These are phyloP conservation scores for Cygnus olor DNA, from an alignment of 2,797 vertebrate genomes.

Conservation along the genomic window DNA sequence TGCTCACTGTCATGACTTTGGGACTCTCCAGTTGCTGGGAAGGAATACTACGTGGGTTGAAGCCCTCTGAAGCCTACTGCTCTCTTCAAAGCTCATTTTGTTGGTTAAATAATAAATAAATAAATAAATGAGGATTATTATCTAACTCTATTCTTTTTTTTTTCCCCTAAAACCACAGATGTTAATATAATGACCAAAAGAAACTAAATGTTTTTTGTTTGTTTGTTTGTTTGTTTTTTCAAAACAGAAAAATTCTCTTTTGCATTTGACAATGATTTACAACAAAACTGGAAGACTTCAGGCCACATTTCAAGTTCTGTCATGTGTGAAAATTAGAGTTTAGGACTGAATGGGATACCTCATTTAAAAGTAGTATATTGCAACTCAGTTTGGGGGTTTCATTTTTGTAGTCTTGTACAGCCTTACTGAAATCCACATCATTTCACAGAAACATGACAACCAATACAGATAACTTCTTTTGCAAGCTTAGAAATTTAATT, in stretches of 20 bases:
- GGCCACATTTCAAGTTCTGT: neutral
- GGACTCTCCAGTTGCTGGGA: too few relatives aligned
- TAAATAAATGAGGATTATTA: neutral
- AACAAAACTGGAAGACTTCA: neutral
- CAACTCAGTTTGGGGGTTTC: neutral
- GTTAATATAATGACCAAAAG: neutral
- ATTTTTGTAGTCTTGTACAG: neutral
- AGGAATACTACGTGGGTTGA: too few relatives aligned
- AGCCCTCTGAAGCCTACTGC: too few relatives aligned
- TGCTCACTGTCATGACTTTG: too few relatives aligned
- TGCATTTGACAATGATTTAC: neutral
- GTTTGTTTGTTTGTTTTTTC: neutral
- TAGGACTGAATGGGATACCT: neutral
- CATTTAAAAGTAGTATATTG: neutral
- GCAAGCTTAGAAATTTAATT: neutral
- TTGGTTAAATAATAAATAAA: too few relatives aligned
- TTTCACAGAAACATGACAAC: neutral
- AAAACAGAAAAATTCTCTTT: neutral
- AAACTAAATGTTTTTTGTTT: too few relatives aligned
- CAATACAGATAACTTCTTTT: neutral
- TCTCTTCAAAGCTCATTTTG: too few relatives aligned
- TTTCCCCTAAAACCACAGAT: neutral
- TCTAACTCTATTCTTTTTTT: neutral
- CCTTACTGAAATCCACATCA: neutral
- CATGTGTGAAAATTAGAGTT: neutral